Conservation (phyloP, 1,140 invertebrate species). For the Andricus grossulariae region DNA sequence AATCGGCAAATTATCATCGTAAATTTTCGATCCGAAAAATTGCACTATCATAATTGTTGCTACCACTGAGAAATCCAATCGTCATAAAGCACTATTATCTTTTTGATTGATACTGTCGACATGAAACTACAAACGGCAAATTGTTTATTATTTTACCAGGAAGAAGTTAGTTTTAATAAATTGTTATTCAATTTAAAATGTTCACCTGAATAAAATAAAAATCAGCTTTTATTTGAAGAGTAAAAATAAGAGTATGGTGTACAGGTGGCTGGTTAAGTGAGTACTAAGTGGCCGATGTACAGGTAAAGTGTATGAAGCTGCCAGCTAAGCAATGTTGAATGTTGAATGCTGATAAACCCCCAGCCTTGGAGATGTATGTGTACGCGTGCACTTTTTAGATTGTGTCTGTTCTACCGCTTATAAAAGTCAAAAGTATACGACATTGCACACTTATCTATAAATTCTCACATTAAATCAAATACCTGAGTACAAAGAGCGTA, state of each 20-base stretch:
- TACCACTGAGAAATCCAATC: too few relatives aligned
- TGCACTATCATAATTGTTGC: too few relatives aligned
- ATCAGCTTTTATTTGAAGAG: not conserved
- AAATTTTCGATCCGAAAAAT: too few relatives aligned
- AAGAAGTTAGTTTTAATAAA: too few relatives aligned
- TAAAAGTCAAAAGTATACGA: not conserved
- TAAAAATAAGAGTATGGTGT: constrained; percentile 7
- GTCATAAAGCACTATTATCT: too few relatives aligned
- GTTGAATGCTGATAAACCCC: constrained; percentile 62
- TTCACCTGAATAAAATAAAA: not conserved
- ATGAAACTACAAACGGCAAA: too few relatives aligned
- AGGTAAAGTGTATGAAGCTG: constrained; percentile 54
- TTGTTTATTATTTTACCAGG: too few relatives aligned
- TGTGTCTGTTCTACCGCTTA: not conserved
- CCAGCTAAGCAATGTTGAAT: constrained; percentile 55
- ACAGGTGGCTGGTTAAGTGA: constrained; percentile 49
- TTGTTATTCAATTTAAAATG: not conserved
- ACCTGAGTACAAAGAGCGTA: not conserved
- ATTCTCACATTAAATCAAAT: constrained; percentile 24
- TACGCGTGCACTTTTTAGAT: constrained; percentile 37
- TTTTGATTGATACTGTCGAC: too few relatives aligned
- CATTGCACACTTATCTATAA: constrained; percentile 7
- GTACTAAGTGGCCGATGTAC: constrained; percentile 46
- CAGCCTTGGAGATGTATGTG: constrained; percentile 42
- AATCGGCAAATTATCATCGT: too few relatives aligned